Percentiles rank a stretch among this genome's conserved stretches.
These are phyloP conservation scores for Potorous gilbertii DNA, from an alignment of 2,797 vertebrate genomes.

Conservation along the genomic window DNA sequence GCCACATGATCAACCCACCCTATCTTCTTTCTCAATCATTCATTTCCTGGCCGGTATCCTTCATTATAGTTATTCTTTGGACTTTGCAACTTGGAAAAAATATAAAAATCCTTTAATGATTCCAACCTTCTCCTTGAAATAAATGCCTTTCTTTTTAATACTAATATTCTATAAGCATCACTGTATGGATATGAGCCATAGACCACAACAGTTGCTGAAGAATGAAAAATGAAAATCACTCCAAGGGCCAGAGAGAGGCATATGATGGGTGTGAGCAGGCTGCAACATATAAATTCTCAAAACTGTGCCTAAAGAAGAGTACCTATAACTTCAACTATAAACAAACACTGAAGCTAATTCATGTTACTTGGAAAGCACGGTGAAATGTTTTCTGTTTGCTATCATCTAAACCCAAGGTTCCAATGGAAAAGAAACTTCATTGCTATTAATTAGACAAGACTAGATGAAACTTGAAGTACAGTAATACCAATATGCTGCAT, in stretches of 20 bases:
- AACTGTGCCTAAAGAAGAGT: not conserved
- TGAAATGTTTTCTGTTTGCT: not conserved
- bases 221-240: not conserved
- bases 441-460: not conserved
- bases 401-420: not conserved
- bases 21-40: not conserved
- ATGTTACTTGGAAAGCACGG: not conserved
- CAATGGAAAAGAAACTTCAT: not conserved
- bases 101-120: not conserved
- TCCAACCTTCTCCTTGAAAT: not conserved
- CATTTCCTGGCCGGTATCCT: not conserved
- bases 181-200: not conserved
- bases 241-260: not conserved
- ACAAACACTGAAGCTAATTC: not conserved
- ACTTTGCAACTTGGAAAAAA: not conserved
- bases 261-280: constrained; percentile 2
- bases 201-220: not conserved
- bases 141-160: not conserved
- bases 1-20: not conserved
- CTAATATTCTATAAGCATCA: constrained; percentile 2
- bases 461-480: not conserved
- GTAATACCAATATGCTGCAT: not conserved
- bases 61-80: not conserved
- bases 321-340: not conserved
- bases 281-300: not conserved